Conservation (phyloP, 2,797 vertebrate genomes). For the Vipera latastei region DNA sequence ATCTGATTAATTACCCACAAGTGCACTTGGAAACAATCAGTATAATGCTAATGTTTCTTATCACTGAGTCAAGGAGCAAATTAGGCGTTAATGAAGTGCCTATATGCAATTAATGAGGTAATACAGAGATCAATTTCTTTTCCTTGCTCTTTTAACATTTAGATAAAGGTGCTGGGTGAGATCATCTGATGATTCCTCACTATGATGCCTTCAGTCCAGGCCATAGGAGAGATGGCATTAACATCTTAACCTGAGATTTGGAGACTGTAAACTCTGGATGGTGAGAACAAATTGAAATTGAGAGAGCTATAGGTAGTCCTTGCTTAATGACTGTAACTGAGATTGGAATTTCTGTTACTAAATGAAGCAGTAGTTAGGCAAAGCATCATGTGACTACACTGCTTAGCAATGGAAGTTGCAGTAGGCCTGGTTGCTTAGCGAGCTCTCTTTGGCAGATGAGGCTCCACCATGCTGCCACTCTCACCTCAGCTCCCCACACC, state of each 20-base stretch:
- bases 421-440: background rate
- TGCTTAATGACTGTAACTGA: background rate
- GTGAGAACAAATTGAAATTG: background rate
- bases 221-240: background rate
- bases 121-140: background rate
- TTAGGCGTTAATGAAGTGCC: background rate
- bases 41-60: background rate
- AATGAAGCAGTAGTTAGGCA: background rate
- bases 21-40: background rate
- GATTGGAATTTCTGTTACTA: background rate
- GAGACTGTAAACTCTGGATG: background rate
- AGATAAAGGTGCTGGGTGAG: background rate
- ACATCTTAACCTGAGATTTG: background rate
- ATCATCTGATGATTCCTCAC: background rate
- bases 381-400: background rate
- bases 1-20: background rate
- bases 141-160: background rate
- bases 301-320: background rate
- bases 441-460: background rate
- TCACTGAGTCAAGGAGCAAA: background rate
- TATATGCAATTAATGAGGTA: background rate
- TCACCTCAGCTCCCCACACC: background rate
- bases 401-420: background rate
- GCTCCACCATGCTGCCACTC: background rate
- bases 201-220: background rate